These are phyloP conservation scores for Eupithecia centaureata DNA, from an alignment of 2,888 invertebrate genomes.

Conservation along the genomic window DNA sequence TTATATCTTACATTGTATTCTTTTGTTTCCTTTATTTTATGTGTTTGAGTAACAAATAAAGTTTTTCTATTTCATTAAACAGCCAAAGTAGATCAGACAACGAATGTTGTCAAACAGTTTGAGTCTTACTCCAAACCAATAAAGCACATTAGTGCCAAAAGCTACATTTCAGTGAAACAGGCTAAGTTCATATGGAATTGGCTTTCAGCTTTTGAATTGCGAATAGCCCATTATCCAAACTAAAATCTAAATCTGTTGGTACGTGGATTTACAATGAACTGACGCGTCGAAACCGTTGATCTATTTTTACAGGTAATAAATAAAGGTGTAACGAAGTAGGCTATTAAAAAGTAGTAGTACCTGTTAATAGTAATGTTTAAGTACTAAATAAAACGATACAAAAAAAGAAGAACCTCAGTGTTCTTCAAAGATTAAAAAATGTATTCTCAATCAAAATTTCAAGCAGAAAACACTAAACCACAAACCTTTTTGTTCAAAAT, in stretches of 20 bases:
- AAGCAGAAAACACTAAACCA: neutral
- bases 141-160: neutral
- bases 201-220: slow-evolving; percentile 56
- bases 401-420: too few species aligned
- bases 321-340: neutral
- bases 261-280: slow-evolving; percentile 21
- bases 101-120: neutral
- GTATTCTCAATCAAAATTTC: neutral
- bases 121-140: neutral
- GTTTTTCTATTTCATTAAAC: too few species aligned
- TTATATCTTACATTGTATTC: too few species aligned
- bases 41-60: too few species aligned
- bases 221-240: slow-evolving; percentile 41
- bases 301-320: slow-evolving; percentile 1
- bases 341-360: neutral
- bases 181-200: slow-evolving; percentile 52
- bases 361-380: too few species aligned
- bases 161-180: slow-evolving; percentile 12
- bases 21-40: too few species aligned
- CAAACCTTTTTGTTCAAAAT: slow-evolving; percentile 1
- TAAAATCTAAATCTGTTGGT: slow-evolving; percentile 41
- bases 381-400: too few species aligned
- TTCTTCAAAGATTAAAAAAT: too few species aligned
- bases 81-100: too few species aligned
- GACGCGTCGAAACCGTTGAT: slow-evolving; percentile 1